Evolutionary conservation across 23 tunicate species (phyloP).

Genomic region (Phallusia fumigata): DNA sequence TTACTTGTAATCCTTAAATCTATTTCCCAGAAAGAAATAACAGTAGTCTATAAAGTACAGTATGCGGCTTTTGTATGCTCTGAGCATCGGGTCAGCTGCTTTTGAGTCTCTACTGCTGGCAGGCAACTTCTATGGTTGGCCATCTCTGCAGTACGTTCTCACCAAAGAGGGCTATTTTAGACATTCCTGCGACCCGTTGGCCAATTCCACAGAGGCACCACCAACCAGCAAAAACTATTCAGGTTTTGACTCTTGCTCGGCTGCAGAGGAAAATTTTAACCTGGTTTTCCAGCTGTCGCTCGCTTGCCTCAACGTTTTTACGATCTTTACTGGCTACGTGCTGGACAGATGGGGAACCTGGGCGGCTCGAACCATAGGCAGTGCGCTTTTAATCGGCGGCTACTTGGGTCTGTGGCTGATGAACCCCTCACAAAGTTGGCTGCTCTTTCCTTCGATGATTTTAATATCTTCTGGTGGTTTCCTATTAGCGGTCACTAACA

Average conservation of each 20-base stretch:
- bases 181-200: neutral
- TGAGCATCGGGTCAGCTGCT: neutral
- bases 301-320: neutral
- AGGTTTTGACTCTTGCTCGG: neutral
- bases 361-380: neutral
- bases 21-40: too few species aligned
- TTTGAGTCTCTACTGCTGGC: neutral
- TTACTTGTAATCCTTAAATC: too few species aligned
- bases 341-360: slow-evolving; percentile 4
- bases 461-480: neutral
- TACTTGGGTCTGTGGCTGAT: neutral
- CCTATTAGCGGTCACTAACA: neutral
- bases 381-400: neutral
- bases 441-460: neutral
- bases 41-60: too few species aligned
- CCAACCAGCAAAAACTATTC: neutral
- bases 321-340: neutral
- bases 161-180: neutral
- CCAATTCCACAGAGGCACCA: neutral
- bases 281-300: neutral
- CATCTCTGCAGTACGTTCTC: neutral
- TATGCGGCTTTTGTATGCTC: neutral
- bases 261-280: neutral
- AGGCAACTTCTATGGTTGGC: slow-evolving; percentile 1
- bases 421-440: neutral